These are phyloP conservation scores for Dilophus febrilis DNA, from an alignment of 2,888 invertebrate genomes.

Conservation along the genomic window DNA sequence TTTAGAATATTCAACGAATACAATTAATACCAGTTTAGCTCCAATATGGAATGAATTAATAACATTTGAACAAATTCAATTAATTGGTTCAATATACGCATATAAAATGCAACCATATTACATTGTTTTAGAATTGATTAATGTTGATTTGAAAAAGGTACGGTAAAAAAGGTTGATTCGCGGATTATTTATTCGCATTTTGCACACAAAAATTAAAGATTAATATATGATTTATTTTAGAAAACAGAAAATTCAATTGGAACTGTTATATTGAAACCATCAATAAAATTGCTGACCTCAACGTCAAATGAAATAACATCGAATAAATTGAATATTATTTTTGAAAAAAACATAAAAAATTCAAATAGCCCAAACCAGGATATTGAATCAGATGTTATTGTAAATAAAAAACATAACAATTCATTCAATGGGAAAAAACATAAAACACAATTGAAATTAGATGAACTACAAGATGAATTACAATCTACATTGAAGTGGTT, in stretches of 20 bases:
- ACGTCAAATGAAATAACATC: not conserved
- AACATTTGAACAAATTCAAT: slow-evolving; percentile 28
- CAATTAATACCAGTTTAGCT: slow-evolving; percentile 30
- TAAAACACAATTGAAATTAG: slow-evolving; percentile 13
- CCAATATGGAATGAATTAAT: slow-evolving; percentile 45
- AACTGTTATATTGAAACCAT: not conserved
- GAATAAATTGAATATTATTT: not conserved
- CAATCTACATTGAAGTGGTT: slow-evolving; percentile 35
- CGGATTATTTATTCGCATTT: too few relatives aligned
- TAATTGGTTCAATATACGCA: slow-evolving; percentile 19
- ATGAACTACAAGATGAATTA: slow-evolving; percentile 14
- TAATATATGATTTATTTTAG: not conserved
- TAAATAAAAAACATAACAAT: too few relatives aligned
- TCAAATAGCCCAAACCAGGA: slow-evolving; percentile 7
- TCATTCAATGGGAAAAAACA: too few relatives aligned
- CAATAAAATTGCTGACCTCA: not conserved
- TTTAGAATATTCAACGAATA: slow-evolving; percentile 7
- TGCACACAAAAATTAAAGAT: not conserved
- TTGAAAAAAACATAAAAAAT: slow-evolving; percentile 23
- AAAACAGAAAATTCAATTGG: not conserved
- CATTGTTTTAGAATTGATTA: slow-evolving; percentile 31
- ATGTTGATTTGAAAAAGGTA: slow-evolving; percentile 18
- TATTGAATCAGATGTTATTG: too few relatives aligned
- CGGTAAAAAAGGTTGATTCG: too few relatives aligned
- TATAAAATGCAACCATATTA: slow-evolving; percentile 26